Evolutionary conservation across 2,113 vertebrate genomes (phyloP).

Genomic region (Dasyurus viverrinus): DNA sequence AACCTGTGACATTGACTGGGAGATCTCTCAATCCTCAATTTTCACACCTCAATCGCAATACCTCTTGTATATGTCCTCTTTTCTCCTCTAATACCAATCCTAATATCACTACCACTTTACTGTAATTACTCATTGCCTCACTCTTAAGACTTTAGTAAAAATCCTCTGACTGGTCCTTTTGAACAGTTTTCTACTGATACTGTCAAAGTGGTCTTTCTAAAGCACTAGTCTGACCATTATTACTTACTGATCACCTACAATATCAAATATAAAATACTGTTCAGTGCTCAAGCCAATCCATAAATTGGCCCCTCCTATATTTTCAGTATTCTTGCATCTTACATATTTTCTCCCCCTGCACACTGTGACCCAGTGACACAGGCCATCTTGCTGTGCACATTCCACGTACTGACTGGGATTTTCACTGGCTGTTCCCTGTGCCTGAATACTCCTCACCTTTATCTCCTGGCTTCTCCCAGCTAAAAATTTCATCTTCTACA

Average conservation of each 20-base stretch:
- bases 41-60: too few species aligned
- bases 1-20: too few species aligned
- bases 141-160: too few species aligned
- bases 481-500: not conserved
- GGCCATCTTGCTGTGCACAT: not conserved
- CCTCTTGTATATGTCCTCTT: too few species aligned
- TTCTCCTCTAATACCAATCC: too few species aligned
- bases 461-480: not conserved
- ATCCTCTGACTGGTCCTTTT: not conserved
- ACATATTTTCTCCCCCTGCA: not conserved
- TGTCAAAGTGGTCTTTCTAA: too few species aligned
- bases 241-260: not conserved
- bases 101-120: too few species aligned
- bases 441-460: not conserved
- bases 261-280: not conserved
- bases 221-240: too few species aligned
- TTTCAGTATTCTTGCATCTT: not conserved
- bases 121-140: too few species aligned
- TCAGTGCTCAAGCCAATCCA: not conserved
- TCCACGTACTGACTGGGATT: not conserved
- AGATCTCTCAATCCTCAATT: too few species aligned
- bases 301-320: not conserved
- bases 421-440: not conserved
- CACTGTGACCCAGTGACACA: not conserved
- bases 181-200: not conserved